Evolutionary conservation across 2,888 invertebrate species (phyloP), one percentile per base, ranked within the genome.

Genomic region (Campaea margaritaria): DNA sequence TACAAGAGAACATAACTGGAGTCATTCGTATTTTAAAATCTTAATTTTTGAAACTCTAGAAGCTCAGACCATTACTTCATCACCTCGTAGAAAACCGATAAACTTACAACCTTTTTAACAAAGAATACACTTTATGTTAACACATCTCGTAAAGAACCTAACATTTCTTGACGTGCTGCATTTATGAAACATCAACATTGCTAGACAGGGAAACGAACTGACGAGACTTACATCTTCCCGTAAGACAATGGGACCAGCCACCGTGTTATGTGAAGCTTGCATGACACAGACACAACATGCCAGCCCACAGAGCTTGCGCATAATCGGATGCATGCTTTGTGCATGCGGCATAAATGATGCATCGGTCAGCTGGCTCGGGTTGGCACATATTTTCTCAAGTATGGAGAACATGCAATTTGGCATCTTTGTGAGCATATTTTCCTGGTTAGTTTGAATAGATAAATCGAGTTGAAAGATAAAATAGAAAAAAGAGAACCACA

Each of bases 331-430:
- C 44, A 38, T 34, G 16, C 49, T 9, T 5, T 34, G 31, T 50
- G 45, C 50, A 57, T 45, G 21, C 21, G 21, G 21, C 21, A 21
- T 21, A 21, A 21, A 21, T 21, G 50, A 56, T 49, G 56, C 56
- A 56, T 44, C 44, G 44, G 56, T 49, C 49, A 47, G 47, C 47
- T 47, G 53, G 14, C 31, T 34, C 16, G 12, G 10, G 15, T 47
- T n/a, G 16, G 16, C 9, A 43, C 21, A 21, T 38, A 48, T 38
- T 16, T 27, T 3, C 48, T 38, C 21, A 13, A 21, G 38, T 27
- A 38, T 16, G 38, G 38, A n/a, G 14, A 34, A 44, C 27, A 13
- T 44, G 44, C 44, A 48, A 15, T 36, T 15, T 47, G n/a, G 36
- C 12, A 47, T 21, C 0, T 21, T 42, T 42, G 15, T 16, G 10